Base-by-base conservation (phyloP, 1,140 invertebrate species). In the Spodoptera litura region DNA sequence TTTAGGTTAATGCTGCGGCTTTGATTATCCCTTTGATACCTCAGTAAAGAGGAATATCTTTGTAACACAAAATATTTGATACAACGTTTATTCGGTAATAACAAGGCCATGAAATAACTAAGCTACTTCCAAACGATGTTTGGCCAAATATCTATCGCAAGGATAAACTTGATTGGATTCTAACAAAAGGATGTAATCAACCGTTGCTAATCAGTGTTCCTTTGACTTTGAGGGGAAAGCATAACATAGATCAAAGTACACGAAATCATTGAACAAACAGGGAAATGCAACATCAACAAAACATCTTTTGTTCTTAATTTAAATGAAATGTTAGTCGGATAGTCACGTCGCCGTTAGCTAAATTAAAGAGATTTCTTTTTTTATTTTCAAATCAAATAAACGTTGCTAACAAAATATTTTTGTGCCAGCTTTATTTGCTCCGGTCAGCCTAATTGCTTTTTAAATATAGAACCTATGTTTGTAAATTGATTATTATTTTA, bases 171-270 rank as follows among this genome's bases (percentile, higher is more conserved):
- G 71, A 74, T 74, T 74, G 56, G 71, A 74, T 74, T 61, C 55
- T 25, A 49, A 74, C 56, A 61, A 61, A 74, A 74, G 56, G 71
- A 74, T 58, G 15, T 61, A 74, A 74, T 74, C 71, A 74, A 44
- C 56, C 71, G 56, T 31, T 49, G 5, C 20, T 74, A 61, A 74
- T 74, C 56, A 74, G 25, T 27, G 44, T 58, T 74, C 51, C 44
- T 38, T 59, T 61, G 38, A 4, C 55, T 59, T 74, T 74, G 56
- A 74, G 38, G 56, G 56, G 10, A 27, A 15, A 35, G 13, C 13
- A 35, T 56, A 73, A 73, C 44, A 74, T 31, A 12, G 12, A 56
- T 52, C 27, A 49, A 49, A 51, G 12, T 51, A 49, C 71, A n/a
- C 13, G 13, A 61, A 59, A 61, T 12, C 56, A 61, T 51, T 51